A percentile compares a stretch with the other conserved stretches of the same genome.
Conservation (phyloP, 2,113 vertebrate species). For the Rutilus rutilus region DNA sequence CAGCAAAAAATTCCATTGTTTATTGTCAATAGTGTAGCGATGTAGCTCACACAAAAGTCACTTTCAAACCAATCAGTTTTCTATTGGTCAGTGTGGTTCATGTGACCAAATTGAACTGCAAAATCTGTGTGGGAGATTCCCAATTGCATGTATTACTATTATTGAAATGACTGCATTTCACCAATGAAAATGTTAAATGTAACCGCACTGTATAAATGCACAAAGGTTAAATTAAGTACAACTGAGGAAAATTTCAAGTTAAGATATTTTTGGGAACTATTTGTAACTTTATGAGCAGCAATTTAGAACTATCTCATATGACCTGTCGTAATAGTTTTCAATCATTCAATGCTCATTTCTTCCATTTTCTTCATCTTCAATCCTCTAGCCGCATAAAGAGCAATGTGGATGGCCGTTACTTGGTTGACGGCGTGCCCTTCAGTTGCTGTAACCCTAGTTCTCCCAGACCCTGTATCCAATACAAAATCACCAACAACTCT, state of each 20-base stretch:
- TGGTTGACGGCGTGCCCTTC: slow-evolving; percentile 82
- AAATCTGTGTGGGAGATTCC: too few relatives aligned
- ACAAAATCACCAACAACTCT: slow-evolving; percentile 80
- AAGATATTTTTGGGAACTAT: too few relatives aligned
- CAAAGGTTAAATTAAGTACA: not conserved
- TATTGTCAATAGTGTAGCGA: too few relatives aligned
- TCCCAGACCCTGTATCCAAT: slow-evolving; percentile 82
- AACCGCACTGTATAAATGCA: not conserved
- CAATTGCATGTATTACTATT: too few relatives aligned
- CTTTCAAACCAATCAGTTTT: too few relatives aligned
- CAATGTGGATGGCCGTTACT: slow-evolving; percentile 82
- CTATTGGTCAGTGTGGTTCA: too few relatives aligned
- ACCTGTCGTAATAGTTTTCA: not conserved
- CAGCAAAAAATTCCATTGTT: too few relatives aligned
- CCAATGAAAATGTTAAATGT: too few relatives aligned
- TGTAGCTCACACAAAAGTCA: too few relatives aligned
- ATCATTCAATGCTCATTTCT: not conserved
- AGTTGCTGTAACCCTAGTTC: slow-evolving; percentile 84
- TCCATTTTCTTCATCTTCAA: slow-evolving; percentile 15
- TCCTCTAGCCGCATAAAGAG: slow-evolving; percentile 78
- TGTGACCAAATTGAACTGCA: too few relatives aligned
- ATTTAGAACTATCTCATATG: too few relatives aligned
- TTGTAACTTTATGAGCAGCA: not conserved
- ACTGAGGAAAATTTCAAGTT: not conserved
- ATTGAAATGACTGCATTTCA: too few relatives aligned